These are phyloP conservation scores for Gnathonemus echidnorhynchus DNA, from an alignment of 2,113 vertebrate genomes.

Conservation along the genomic window DNA sequence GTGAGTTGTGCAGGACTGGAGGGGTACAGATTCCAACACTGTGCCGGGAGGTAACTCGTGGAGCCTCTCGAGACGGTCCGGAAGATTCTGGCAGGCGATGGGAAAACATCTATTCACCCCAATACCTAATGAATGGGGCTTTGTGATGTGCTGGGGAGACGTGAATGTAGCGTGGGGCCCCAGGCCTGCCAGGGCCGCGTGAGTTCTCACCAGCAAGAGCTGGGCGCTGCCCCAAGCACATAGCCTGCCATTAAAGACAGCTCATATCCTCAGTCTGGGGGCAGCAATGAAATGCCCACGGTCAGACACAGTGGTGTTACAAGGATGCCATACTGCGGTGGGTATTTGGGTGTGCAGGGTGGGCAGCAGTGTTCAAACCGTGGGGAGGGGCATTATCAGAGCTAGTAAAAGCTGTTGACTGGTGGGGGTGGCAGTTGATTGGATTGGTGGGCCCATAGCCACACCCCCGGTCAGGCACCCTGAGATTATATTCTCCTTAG, in stretches of 20 bases:
- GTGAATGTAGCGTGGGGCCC: slow-evolving; percentile 45
- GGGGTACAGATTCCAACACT: slow-evolving; percentile 46
- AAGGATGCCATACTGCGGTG: background rate
- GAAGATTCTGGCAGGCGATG: slow-evolving; percentile 40
- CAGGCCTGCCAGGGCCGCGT: slow-evolving; percentile 42
- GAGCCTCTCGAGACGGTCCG: slow-evolving; percentile 41
- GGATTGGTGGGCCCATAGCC: background rate
- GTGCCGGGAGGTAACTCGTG: slow-evolving; percentile 44
- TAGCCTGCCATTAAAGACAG: background rate
- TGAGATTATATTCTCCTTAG: background rate
- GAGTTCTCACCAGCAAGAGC: slow-evolving; percentile 43
- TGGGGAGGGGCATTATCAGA: background rate
- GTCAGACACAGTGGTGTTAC: background rate
- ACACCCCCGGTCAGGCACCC: background rate
- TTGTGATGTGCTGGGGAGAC: slow-evolving; percentile 55
- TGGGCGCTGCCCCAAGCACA: background rate
- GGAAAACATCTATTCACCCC: slow-evolving; percentile 60
- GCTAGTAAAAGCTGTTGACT: background rate
- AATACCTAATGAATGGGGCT: slow-evolving; percentile 54
- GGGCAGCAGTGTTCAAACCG: background rate
- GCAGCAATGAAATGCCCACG: background rate
- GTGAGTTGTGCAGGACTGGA: slow-evolving; percentile 30
- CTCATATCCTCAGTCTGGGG: background rate
- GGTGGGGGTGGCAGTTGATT: background rate
- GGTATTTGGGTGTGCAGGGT: background rate